phyloP scores from a whole-genome alignment of 1,140 invertebrate species.

The Limonius californicus region DNA sequence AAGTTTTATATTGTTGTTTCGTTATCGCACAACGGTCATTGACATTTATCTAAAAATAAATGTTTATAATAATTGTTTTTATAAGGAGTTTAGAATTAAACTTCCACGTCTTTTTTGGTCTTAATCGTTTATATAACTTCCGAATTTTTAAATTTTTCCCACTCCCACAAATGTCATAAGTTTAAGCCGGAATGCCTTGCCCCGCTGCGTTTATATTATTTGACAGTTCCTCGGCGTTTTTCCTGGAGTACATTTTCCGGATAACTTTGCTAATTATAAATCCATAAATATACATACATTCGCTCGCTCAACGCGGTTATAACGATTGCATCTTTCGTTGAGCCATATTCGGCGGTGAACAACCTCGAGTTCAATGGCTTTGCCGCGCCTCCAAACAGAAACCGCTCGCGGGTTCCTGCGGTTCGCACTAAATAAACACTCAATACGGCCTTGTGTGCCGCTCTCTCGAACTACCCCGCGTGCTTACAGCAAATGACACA shows the following conservation, averaged over 20 bases:
- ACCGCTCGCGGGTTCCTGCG: conserved; percentile 15
- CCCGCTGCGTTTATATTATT: too few relatives aligned
- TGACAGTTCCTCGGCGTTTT: neutral
- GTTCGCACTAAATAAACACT: conserved; percentile 24
- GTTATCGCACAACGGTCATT: conserved; percentile 44
- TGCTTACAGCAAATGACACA: conserved; percentile 17
- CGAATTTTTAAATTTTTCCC: too few relatives aligned
- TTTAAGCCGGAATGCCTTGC: too few relatives aligned
- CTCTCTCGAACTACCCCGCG: conserved; percentile 14
- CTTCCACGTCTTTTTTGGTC: neutral
- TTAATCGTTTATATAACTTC: too few relatives aligned
- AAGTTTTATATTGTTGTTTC: conserved; percentile 27
- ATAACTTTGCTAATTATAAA: neutral
- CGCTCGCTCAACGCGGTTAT: conserved; percentile 14
- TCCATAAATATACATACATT: conserved; percentile 5
- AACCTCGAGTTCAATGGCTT: conserved; percentile 43
- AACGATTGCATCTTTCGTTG: conserved; percentile 30
- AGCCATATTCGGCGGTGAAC: conserved; percentile 43
- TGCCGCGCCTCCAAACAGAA: conserved; percentile 40
- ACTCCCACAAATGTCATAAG: too few relatives aligned
- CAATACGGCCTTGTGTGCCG: conserved; percentile 20
- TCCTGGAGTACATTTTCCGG: neutral
- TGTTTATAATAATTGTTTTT: conserved; percentile 15
- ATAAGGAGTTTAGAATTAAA: neutral
- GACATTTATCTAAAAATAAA: conserved; percentile 42